These are phyloP conservation scores for Stichopus horrens DNA, from an alignment of 53 echinoderm and acorn worm species.

Conservation along the genomic window DNA sequence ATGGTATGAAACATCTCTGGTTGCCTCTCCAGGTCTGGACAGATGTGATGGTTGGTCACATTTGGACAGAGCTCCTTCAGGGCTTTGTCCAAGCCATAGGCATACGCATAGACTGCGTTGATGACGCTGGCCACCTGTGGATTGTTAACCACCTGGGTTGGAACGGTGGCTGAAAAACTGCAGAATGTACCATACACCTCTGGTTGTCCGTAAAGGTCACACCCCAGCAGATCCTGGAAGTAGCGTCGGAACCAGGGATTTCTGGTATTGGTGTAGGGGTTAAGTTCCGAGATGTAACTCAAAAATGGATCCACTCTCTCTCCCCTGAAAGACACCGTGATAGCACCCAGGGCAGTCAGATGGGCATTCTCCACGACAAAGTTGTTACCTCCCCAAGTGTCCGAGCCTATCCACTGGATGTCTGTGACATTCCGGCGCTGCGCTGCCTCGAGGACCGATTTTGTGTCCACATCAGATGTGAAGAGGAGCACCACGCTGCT, in stretches of 20 bases:
- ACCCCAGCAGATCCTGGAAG: slow-evolving; percentile 63
- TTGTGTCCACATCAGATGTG: slow-evolving; percentile 65
- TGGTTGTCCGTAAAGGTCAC: slow-evolving; percentile 50
- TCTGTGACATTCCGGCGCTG: slow-evolving; percentile 46
- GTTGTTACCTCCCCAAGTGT: slow-evolving; percentile 76
- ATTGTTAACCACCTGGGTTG: background rate
- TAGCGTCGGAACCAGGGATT: slow-evolving; percentile 86
- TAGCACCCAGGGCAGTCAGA: slow-evolving; percentile 55
- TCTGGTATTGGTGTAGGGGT: slow-evolving; percentile 58
- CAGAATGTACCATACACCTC: background rate
- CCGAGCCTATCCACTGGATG: slow-evolving; percentile 83
- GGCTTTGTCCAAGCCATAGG: slow-evolving; percentile 64
- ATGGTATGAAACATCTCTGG: slow-evolving; percentile 59
- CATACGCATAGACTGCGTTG: slow-evolving; percentile 77
- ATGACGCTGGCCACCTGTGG: slow-evolving; percentile 43
- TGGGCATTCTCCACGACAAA: slow-evolving; percentile 60
- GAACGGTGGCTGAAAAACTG: background rate
- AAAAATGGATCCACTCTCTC: slow-evolving; percentile 38
- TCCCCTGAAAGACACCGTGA: slow-evolving; percentile 60
- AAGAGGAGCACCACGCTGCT: slow-evolving; percentile 67
- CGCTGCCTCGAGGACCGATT: slow-evolving; percentile 65
- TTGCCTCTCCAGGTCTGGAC: slow-evolving; percentile 56
- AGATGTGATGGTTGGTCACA: slow-evolving; percentile 45
- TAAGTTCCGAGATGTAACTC: slow-evolving; percentile 50
- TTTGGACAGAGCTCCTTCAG: slow-evolving; percentile 62